phyloP scores from a whole-genome alignment of 64 coral and sea anemone genomes.

The Montipora capricornis region DNA sequence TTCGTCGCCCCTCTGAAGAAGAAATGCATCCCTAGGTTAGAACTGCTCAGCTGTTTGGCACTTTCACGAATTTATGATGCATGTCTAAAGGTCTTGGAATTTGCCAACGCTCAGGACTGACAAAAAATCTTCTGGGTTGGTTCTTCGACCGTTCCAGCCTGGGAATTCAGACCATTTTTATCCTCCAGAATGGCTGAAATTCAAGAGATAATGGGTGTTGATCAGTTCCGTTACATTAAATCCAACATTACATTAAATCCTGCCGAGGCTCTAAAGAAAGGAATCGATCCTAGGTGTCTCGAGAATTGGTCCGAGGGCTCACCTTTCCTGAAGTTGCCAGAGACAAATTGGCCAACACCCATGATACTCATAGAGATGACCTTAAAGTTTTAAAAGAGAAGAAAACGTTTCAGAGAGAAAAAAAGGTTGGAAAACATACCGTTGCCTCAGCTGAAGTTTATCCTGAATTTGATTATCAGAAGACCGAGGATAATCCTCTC shows the following conservation, averaged over 20 bases:
- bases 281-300: not conserved
- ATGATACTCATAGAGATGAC: not conserved
- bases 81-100: not conserved
- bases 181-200: conserved; percentile 62
- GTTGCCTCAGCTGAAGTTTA: not conserved
- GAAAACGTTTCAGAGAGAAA: not conserved
- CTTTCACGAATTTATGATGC: not conserved
- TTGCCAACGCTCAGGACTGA: not conserved
- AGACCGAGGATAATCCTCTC: conserved; percentile 9
- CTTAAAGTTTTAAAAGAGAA: not conserved
- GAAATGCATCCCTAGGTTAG: not conserved
- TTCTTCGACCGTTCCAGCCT: not conserved
- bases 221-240: not conserved
- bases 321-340: not conserved
- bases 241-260: conserved; percentile 12
- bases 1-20: not conserved
- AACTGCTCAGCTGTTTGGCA: not conserved
- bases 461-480: not conserved
- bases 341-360: not conserved
- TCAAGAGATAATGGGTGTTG: conserved; percentile 13
- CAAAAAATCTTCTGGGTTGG: conserved; percentile 27
- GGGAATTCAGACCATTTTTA: conserved; percentile 40
- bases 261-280: conserved; percentile 35
- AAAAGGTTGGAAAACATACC: not conserved
- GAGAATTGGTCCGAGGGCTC: conserved; percentile 18